Evolutionary conservation across 2,888 invertebrate genomes (phyloP).

Genomic region (Drosophila yooni): DNA sequence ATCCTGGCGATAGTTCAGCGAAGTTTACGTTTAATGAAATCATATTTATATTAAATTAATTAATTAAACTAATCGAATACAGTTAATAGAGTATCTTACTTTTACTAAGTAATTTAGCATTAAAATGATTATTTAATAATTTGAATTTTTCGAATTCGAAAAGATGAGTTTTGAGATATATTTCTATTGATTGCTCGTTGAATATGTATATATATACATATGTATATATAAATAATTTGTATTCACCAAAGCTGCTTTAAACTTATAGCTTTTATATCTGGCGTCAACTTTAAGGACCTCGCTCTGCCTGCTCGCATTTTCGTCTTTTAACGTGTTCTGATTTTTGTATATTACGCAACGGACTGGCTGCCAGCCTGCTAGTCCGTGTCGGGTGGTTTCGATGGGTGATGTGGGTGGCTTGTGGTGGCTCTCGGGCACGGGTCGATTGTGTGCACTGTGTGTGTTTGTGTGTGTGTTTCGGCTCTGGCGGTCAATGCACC

Average conservation of each 20-base stretch:
- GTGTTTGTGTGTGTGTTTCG: constrained; percentile 2
- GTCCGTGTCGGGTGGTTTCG: background rate
- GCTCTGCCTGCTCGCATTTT: constrained; percentile 27
- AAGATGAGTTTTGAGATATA: background rate
- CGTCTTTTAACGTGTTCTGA: constrained; percentile 36
- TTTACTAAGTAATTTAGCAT: background rate
- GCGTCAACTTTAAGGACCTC: constrained; percentile 18
- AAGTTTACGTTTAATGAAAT: background rate
- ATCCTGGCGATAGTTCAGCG: too few species aligned
- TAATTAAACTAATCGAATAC: background rate
- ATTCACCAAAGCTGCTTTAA: background rate
- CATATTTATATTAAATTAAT: background rate
- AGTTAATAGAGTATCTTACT: background rate
- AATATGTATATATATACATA: background rate
- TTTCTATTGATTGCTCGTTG: background rate
- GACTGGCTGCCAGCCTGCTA: constrained; percentile 1
- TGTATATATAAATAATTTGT: background rate
- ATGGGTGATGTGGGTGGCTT: constrained; percentile 3
- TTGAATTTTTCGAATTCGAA: background rate
- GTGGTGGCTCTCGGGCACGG: background rate
- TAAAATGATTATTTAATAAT: background rate
- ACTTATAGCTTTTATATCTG: background rate
- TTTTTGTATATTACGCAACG: constrained; percentile 56
- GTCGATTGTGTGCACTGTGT: constrained; percentile 1
- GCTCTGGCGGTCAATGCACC: constrained; percentile 54